phyloP scores from a whole-genome alignment of 2,113 vertebrate genomes.

The Fulmarus glacialis region DNA sequence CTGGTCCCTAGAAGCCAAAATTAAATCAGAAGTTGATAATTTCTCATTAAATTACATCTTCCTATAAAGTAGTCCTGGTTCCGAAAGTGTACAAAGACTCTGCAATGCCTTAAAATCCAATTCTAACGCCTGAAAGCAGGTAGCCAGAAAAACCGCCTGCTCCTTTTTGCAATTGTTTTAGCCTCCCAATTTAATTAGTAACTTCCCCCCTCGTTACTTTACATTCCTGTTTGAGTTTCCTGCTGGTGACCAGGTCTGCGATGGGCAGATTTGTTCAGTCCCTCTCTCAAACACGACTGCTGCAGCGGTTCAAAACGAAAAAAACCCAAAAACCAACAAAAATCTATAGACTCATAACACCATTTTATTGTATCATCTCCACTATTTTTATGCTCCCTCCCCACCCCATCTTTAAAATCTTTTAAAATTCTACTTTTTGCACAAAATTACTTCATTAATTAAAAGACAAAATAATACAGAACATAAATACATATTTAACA shows the following conservation, averaged over 20 bases:
- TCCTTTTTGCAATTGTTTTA: not conserved
- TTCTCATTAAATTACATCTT: slow-evolving; percentile 47
- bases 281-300: not conserved
- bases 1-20: slow-evolving; percentile 70
- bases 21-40: slow-evolving; percentile 1
- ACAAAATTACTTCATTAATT: slow-evolving; percentile 81
- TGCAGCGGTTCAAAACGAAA: not conserved
- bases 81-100: not conserved
- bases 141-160: not conserved
- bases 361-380: slow-evolving; percentile 68
- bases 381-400: slow-evolving; percentile 40
- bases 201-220: not conserved
- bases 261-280: not conserved
- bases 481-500: slow-evolving; percentile 92
- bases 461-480: slow-evolving; percentile 83
- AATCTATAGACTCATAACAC: slow-evolving; percentile 44
- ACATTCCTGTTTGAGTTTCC: not conserved
- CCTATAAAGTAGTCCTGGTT: slow-evolving; percentile 5
- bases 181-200: not conserved
- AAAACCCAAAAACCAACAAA: not conserved
- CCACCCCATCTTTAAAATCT: slow-evolving; percentile 25
- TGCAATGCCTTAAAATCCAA: not conserved
- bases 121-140: not conserved
- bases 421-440: slow-evolving; percentile 80
- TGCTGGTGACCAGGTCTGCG: not conserved